Percentiles rank a stretch among this genome's conserved stretches.
Evolutionary conservation across 2,113 vertebrate species (phyloP).

Genomic region (Myotis brandtii): DNA sequence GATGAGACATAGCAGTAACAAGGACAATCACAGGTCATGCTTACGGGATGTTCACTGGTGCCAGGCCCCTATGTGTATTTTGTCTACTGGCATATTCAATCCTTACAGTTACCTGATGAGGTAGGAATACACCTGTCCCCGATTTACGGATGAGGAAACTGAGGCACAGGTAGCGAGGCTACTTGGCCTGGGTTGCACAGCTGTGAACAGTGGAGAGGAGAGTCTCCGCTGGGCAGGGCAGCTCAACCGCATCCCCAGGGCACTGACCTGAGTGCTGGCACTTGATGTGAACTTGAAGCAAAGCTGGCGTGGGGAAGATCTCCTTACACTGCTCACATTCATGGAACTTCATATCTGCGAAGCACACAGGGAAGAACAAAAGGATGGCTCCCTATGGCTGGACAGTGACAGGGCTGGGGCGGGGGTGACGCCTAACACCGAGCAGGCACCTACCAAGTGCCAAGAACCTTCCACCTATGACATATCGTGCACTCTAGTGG

Average conservation of each 20-base stretch:
- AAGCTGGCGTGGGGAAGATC: slow-evolving; percentile 81
- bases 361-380: not conserved
- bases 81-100: not conserved
- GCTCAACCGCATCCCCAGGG: not conserved
- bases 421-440: rapidly evolving
- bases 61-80: not conserved
- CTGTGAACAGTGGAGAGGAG: not conserved
- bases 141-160: not conserved
- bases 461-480: not conserved
- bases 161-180: not conserved
- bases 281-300: slow-evolving; percentile 85
- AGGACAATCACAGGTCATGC: not conserved
- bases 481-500: rapidly evolving
- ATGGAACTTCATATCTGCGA: slow-evolving; percentile 81
- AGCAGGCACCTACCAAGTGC: not conserved
- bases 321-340: slow-evolving; percentile 86
- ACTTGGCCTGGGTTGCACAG: not conserved
- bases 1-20: not conserved
- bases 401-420: not conserved
- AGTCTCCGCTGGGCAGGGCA: rapidly evolving
- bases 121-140: rapidly evolving
- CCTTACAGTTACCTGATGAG: not conserved
- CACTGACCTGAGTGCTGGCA: slow-evolving; percentile 86
- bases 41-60: rapidly evolving
- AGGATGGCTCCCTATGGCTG: not conserved